These are phyloP conservation scores for Adoxophyes honmai DNA, from an alignment of 1,140 invertebrate genomes.

Conservation along the genomic window DNA sequence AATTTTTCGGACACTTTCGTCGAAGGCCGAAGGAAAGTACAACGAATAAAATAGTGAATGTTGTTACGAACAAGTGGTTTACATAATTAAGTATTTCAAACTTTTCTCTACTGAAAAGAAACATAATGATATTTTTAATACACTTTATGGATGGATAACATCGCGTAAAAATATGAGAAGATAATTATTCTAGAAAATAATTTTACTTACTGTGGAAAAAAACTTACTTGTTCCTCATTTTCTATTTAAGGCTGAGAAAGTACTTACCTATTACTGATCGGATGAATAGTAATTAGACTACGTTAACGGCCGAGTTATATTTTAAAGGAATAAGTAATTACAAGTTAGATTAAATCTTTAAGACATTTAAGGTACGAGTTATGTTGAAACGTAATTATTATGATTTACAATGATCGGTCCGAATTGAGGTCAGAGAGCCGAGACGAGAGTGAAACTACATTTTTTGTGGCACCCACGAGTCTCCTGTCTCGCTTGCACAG, in stretches of 20 bases:
- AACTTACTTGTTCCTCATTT: no score
- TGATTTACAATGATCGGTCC: slow-evolving; percentile 10
- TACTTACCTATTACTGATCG: no score
- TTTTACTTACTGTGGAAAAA: no score
- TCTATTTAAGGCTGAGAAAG: no score
- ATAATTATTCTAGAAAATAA: no score
- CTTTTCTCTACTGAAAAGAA: no score
- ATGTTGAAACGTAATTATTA: slow-evolving; percentile 8
- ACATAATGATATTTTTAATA: no score
- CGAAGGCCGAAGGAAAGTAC: slow-evolving; percentile 28
- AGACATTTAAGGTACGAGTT: neutral
- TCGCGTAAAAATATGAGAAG: no score
- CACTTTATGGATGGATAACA: no score
- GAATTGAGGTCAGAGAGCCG: slow-evolving; percentile 25
- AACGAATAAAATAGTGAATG: neutral
- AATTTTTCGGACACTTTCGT: slow-evolving; percentile 67
- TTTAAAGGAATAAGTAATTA: neutral
- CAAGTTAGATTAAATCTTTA: neutral
- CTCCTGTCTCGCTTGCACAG: neutral
- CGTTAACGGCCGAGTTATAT: no score
- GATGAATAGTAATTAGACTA: no score
- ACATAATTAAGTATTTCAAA: neutral
- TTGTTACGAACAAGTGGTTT: slow-evolving; percentile 1
- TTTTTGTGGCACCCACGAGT: slow-evolving; percentile 27
- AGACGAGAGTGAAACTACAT: slow-evolving; percentile 39